Percentiles rank a stretch among this genome's conserved stretches.
phyloP scores from a whole-genome alignment of 2,888 invertebrate genomes.

The Crepidodera aurea region DNA sequence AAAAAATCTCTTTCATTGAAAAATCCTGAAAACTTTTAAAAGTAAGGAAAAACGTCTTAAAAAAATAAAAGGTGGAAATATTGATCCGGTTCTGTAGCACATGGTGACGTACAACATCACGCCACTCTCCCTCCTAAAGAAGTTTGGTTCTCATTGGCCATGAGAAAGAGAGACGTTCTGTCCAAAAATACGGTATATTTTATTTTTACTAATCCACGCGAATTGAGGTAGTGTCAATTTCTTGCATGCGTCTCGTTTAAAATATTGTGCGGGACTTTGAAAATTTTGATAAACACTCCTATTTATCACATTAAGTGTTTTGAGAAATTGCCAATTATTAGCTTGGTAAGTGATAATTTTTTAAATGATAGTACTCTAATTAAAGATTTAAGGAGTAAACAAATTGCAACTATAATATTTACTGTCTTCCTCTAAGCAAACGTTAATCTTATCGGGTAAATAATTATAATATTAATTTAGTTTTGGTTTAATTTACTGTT shows the following conservation, averaged over 20 bases:
- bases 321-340: slow-evolving; percentile 5
- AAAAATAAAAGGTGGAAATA: slow-evolving; percentile 36
- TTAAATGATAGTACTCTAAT: background rate
- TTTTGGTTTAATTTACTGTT: slow-evolving; percentile 10
- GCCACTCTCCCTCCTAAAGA: slow-evolving; percentile 48
- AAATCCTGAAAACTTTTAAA: background rate
- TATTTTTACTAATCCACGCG: slow-evolving; percentile 36
- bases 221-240: slow-evolving; percentile 37
- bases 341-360: slow-evolving; percentile 15
- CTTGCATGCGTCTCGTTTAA: slow-evolving; percentile 29
- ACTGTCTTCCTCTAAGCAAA: background rate
- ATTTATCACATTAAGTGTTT: slow-evolving; percentile 9
- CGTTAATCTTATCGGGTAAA: background rate
- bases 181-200: slow-evolving; percentile 50
- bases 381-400: background rate
- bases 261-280: slow-evolving; percentile 9
- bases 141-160: slow-evolving; percentile 39
- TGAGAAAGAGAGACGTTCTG: slow-evolving; percentile 35
- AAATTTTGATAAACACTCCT: slow-evolving; percentile 9
- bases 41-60: background rate
- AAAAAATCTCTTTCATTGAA: background rate
- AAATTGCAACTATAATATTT: background rate
- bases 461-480: background rate
- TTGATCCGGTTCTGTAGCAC: slow-evolving; percentile 44
- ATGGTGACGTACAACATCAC: slow-evolving; percentile 50